Evolutionary conservation across 2,888 invertebrate species (phyloP).

Genomic region (Apotomis turbidana): DNA sequence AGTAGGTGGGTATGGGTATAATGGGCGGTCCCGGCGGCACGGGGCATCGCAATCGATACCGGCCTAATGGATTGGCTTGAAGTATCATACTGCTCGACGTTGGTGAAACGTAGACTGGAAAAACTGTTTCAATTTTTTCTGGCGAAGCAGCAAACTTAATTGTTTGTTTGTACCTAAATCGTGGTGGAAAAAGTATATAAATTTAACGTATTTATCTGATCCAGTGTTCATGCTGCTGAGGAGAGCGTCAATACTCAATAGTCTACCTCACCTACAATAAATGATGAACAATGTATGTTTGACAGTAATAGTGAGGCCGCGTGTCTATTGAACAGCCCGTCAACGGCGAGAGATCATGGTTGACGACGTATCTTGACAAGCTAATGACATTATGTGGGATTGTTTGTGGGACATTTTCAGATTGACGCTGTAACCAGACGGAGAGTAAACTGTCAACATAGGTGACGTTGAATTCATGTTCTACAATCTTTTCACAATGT

Average conservation of each 20-base stretch:
- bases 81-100: slow-evolving; percentile 26
- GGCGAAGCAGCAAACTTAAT: neutral
- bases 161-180: neutral
- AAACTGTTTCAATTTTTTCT: neutral
- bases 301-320: neutral
- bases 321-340: slow-evolving; percentile 5
- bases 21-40: slow-evolving; percentile 33
- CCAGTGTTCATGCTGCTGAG: too few species aligned
- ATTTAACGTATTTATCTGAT: too few species aligned
- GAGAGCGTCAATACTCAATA: too few species aligned
- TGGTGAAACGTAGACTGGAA: slow-evolving; percentile 2
- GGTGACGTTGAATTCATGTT: too few species aligned
- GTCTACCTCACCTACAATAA: too few species aligned
- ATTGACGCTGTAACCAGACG: neutral
- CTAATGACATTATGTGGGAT: neutral
- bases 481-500: too few species aligned
- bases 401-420: neutral
- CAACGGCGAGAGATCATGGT: neutral
- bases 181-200: too few species aligned
- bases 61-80: slow-evolving; percentile 39
- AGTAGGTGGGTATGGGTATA: slow-evolving; percentile 23
- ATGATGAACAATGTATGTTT: too few species aligned
- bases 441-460: too few species aligned
- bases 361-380: neutral
- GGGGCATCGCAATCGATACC: slow-evolving; percentile 36